Evolutionary conservation across 2,888 invertebrate genomes (phyloP), one percentile per base, ranked within the genome.

Genomic region (Lacanobia wlatinum): DNA sequence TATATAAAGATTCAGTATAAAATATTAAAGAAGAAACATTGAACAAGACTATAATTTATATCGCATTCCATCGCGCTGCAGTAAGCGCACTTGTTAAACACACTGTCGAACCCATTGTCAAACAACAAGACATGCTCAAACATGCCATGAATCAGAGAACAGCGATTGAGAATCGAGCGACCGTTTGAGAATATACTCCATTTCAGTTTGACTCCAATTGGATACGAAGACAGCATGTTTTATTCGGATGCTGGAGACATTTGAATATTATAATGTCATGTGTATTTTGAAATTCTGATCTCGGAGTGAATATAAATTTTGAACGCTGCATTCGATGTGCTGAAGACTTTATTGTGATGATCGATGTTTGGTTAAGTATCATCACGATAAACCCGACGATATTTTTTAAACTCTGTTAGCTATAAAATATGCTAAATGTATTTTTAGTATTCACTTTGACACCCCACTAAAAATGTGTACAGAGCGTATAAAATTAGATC

Each of bases 261-360:
- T 70, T 81, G 66, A 80, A 80, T 80, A 80, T 73, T 80, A 73
- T 80, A 80, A 80, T 77, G 67, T 52, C 34, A 14, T 63, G 63
- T 58, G 71, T 72, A 78, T 64, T 81, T 78, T 75, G 71, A 75
- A 78, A 78, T 78, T 75, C 78, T 61, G 78, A 81, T 78, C 66
- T 74, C 53, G 59, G 16, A 73, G 56, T 53, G 73, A 76, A 77
- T 80, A 60, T 75, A 73, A 73, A 79, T 80, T 66, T 65, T 48
- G 62, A 72, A 53, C 18, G 43, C 40, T 63, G 65, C 63, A 76
- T 58, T 62, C 48, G 58, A 65, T 59, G 58, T 46, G 58, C 43
- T 60, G 28, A 28, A 58, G 52, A 66, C 34, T 34, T 34, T n/a
- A n/a, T 28, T 28, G 28, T 28, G n/a, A n/a, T n/a, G n/a, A n/a